Percentiles rank a stretch among this genome's conserved stretches.
phyloP scores from a whole-genome alignment of 2,888 invertebrate species.

The Drosophila quinaria region DNA sequence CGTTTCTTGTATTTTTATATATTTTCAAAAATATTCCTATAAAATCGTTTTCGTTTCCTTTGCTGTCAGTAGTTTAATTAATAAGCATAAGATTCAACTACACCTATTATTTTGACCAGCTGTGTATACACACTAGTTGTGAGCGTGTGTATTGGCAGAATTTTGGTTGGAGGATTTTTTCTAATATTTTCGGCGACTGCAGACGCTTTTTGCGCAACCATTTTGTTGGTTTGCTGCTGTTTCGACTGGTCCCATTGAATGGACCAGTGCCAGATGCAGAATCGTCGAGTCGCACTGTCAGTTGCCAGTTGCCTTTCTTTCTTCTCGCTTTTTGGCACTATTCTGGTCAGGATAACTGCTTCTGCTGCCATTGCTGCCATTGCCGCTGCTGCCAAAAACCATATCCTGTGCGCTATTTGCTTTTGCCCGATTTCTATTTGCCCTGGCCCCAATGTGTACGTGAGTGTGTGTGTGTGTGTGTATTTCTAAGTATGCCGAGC shows the following conservation, averaged over 20 bases:
- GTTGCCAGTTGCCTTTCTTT: slow-evolving; percentile 58
- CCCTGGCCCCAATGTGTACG: slow-evolving; percentile 49
- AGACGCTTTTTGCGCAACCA: slow-evolving; percentile 80
- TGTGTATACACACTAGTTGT: slow-evolving; percentile 9
- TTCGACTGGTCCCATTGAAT: slow-evolving; percentile 41
- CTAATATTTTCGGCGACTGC: slow-evolving; percentile 77
- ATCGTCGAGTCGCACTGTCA: slow-evolving; percentile 6
- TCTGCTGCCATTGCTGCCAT: slow-evolving; percentile 29
- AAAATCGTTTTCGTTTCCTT: too few relatives aligned
- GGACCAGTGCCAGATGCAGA: slow-evolving; percentile 39
- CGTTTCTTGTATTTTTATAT: too few relatives aligned
- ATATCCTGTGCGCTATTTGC: slow-evolving; percentile 81
- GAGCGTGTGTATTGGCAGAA: slow-evolving; percentile 38
- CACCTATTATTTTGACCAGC: neutral
- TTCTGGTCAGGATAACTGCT: slow-evolving; percentile 43
- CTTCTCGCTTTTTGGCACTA: slow-evolving; percentile 68
- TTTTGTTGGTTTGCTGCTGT: slow-evolving; percentile 63
- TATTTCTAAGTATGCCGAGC: slow-evolving; percentile 84
- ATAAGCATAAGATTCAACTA: too few relatives aligned
- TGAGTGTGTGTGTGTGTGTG: slow-evolving; percentile 46
- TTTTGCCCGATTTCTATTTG: slow-evolving; percentile 83
- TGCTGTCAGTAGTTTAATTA: neutral
- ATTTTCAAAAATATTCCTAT: too few relatives aligned
- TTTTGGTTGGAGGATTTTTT: slow-evolving; percentile 57
- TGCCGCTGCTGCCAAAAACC: slow-evolving; percentile 70